Evolutionary conservation across 2,113 vertebrate genomes (phyloP).

Genomic region (Pituophis catenifer): DNA sequence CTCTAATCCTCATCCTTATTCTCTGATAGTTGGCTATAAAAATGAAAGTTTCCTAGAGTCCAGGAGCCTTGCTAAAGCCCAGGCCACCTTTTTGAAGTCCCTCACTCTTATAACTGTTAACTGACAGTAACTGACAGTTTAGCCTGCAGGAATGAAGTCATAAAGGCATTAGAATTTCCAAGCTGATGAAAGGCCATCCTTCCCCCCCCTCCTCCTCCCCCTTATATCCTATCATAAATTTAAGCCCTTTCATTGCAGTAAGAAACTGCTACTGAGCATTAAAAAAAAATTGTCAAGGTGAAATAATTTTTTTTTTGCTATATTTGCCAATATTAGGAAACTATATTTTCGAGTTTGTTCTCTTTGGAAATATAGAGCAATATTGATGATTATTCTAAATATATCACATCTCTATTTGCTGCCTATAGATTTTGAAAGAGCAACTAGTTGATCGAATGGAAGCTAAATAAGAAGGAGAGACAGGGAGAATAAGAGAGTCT

Average conservation of each 20-base stretch:
- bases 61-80: background rate
- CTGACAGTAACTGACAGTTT: background rate
- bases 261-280: background rate
- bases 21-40: background rate
- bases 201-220: no score
- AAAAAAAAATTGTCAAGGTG: background rate
- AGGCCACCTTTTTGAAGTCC: background rate
- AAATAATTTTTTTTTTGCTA: background rate
- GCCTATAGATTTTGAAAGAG: background rate
- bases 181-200: background rate
- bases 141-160: background rate
- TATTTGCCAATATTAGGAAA: background rate
- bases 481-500: background rate
- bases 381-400: background rate
- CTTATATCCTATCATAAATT: background rate
- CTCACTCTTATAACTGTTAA: background rate
- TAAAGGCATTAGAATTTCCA: background rate
- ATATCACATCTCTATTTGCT: background rate
- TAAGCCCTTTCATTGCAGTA: background rate
- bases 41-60: background rate
- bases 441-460: background rate
- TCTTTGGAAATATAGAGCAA: background rate
- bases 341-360: background rate
- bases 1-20: background rate
- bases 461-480: background rate